These are phyloP conservation scores for Drosophila sordidula DNA, from an alignment of 2,888 invertebrate species.

Conservation along the genomic window DNA sequence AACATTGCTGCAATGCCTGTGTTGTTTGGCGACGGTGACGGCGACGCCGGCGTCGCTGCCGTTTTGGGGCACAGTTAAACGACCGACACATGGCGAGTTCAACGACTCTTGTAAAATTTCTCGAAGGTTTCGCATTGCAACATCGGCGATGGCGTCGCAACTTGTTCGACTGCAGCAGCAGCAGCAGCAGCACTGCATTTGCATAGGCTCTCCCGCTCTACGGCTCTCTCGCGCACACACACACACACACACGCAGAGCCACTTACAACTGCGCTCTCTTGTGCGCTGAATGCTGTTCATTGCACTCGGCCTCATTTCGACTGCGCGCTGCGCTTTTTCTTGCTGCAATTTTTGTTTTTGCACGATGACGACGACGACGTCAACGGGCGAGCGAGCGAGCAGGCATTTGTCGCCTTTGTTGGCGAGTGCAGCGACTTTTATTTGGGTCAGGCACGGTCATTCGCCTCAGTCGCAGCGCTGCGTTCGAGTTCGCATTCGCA, in stretches of 20 bases:
- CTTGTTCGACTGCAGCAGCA: slow-evolving; percentile 62
- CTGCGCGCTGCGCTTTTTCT: slow-evolving; percentile 56
- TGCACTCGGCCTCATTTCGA: slow-evolving; percentile 83
- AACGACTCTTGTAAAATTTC: slow-evolving; percentile 83
- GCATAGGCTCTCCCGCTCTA: slow-evolving; percentile 54
- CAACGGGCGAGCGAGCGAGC: slow-evolving; percentile 23
- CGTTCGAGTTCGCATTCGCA: slow-evolving; percentile 30
- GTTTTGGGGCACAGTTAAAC: slow-evolving; percentile 68
- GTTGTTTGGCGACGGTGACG: slow-evolving; percentile 10
- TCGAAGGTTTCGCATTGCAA: slow-evolving; percentile 84
- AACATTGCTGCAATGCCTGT: slow-evolving; percentile 69
- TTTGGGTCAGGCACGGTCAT: slow-evolving; percentile 89
- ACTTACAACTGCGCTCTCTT: slow-evolving; percentile 28
- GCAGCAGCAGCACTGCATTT: slow-evolving; percentile 51
- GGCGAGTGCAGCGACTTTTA: slow-evolving; percentile 88
- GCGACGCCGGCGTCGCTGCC: slow-evolving; percentile 32
- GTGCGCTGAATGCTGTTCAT: slow-evolving; percentile 83
- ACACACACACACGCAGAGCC: neutral
- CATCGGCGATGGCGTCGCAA: slow-evolving; percentile 63
- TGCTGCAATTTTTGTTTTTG: slow-evolving; percentile 66
- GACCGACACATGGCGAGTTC: slow-evolving; percentile 75
- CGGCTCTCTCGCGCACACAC: slow-evolving; percentile 7
- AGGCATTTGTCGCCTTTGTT: slow-evolving; percentile 56
- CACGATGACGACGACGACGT: slow-evolving; percentile 57
- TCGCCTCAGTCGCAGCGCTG: slow-evolving; percentile 80